Conservation (phyloP, 2,797 vertebrate genomes). For the Tapera naevia region DNA sequence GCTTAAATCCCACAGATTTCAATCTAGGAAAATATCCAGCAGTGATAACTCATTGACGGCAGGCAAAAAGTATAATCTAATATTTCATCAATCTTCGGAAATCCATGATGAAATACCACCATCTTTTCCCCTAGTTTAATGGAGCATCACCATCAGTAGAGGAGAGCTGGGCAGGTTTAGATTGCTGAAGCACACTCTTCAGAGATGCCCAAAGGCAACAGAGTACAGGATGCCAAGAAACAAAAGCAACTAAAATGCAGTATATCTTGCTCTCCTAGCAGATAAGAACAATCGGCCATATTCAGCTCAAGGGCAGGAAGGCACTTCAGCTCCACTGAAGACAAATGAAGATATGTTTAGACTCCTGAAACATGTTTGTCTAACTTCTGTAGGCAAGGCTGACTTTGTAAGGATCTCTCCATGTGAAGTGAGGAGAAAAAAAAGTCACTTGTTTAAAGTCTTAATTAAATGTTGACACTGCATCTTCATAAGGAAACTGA, state of each 20-base stretch:
- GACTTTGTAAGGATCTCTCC: conserved; percentile 19
- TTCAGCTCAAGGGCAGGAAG: neutral
- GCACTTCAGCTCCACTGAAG: neutral
- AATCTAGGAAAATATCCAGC: conserved; percentile 1
- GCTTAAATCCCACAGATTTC: neutral
- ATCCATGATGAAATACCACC: neutral
- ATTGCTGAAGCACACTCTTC: neutral
- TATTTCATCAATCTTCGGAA: neutral
- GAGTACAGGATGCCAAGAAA: neutral
- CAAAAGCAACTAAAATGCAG: neutral
- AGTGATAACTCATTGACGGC: neutral
- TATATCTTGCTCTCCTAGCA: neutral
- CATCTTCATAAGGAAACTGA: conserved; percentile 36
- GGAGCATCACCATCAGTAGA: neutral
- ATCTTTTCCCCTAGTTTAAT: neutral
- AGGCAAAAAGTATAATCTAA: neutral
- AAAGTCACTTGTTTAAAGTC: conserved; percentile 1
- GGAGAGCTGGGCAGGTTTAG: neutral
- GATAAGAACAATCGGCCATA: neutral
- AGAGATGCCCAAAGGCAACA: neutral
- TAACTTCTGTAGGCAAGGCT: neutral
- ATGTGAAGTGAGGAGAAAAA: neutral
- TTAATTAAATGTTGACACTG: conserved; percentile 22
- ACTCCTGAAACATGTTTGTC: neutral
- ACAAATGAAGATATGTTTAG: neutral